Evolutionary conservation across 2,888 invertebrate species (phyloP), one percentile per base, ranked within the genome.

Genomic region (Stenurella melanura): DNA sequence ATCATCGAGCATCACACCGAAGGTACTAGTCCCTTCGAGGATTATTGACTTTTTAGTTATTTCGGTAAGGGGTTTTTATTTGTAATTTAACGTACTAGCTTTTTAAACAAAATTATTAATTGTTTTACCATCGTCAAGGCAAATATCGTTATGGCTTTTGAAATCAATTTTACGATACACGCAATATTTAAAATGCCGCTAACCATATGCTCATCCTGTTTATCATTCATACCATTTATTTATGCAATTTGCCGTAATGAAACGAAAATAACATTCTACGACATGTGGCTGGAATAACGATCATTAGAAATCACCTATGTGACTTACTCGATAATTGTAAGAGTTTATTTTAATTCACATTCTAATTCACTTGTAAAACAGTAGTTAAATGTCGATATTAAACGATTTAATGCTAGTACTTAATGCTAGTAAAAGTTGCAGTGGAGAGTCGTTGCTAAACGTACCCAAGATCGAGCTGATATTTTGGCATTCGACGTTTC

Each of bases 191-290:
- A 69, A 58, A 57, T 19, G 18, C 58, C 69, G 69, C 69, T 56
- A 69, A 19, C 69, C 69, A 69, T 69, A 56, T 69, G 69, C 26
- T 69, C 58, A 19, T 54, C 19, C 64, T 34, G 34, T 34, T 38
- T 18, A 15, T n/a, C 58, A 58, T 69, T 18, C 34, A 26, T 34
- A 58, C 18, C 15, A 19, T 34, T 18, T 21, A 57, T 69, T 21
- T 18, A 21, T 21, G 58, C 58, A 21, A 21, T 19, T 58, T 58
- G 58, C 58, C 58, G 18, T 58, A 58, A 50, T 50, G 50, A 50
- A 50, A 50, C 50, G 15, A 50, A 50, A 50, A 50, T 50, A 50
- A 50, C 50, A 50, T 50, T 50, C 50, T 17, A 50, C 50, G n/a
- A 50, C 50, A 50, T 50, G 50, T 50, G 50, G n/a, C 50, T n/a